phyloP scores from a whole-genome alignment of 2,888 invertebrate species.

The Sphaerophoria rueppellii region DNA sequence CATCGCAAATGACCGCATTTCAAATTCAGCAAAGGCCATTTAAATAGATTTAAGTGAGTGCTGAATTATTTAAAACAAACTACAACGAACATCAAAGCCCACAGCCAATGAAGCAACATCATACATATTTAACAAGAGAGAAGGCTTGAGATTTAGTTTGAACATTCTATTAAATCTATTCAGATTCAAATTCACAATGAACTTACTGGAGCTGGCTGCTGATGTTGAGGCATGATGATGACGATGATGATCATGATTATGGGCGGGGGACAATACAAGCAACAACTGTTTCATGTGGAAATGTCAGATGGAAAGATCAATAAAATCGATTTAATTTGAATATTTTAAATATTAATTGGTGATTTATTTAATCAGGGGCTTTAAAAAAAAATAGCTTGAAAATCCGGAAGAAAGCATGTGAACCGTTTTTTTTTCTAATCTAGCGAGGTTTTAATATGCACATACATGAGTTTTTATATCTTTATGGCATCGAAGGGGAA shows the following conservation, averaged over 20 bases:
- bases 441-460: not conserved
- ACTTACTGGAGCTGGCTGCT: not conserved
- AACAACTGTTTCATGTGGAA: constrained; percentile 28
- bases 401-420: constrained; percentile 71
- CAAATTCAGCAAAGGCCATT: constrained; percentile 53
- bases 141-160: constrained; percentile 53
- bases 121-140: not conserved
- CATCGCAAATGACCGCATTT: constrained; percentile 40
- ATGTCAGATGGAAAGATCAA: constrained; percentile 64
- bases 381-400: constrained; percentile 18
- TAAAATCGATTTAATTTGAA: constrained; percentile 72
- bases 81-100: constrained; percentile 53
- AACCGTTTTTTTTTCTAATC: constrained; percentile 44
- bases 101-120: constrained; percentile 33
- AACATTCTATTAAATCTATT: constrained; percentile 64
- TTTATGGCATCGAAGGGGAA: constrained; percentile 37
- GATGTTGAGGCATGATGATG: not conserved
- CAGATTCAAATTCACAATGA: constrained; percentile 44
- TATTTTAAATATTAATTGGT: constrained; percentile 73
- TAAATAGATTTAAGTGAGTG: constrained; percentile 41
- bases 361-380: constrained; percentile 66
- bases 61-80: constrained; percentile 47
- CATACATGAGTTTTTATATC: constrained; percentile 7
- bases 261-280: constrained; percentile 51
- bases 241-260: constrained; percentile 4